Evolutionary conservation across 2,113 vertebrate genomes (phyloP).

Genomic region (Sclerurus mexicanus): DNA sequence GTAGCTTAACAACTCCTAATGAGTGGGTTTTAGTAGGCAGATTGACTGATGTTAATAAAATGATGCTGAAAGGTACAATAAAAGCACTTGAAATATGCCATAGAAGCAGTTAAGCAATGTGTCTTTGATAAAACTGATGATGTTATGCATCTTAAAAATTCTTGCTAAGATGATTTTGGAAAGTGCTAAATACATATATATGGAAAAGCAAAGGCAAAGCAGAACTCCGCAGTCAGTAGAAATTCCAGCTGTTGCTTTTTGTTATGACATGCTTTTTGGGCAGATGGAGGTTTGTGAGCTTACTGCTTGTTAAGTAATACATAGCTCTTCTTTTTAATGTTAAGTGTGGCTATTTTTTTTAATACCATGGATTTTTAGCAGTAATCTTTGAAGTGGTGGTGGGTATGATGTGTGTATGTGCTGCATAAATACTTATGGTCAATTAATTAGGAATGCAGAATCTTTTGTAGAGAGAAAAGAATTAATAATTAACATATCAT

Average conservation of each 20-base stretch:
- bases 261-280: not conserved
- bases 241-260: conserved; percentile 9
- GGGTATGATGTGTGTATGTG: not conserved
- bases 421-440: not conserved
- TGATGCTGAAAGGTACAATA: not conserved
- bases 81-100: not conserved
- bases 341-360: not conserved
- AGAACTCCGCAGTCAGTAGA: not conserved
- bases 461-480: not conserved
- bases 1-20: not conserved
- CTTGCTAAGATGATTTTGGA: not conserved
- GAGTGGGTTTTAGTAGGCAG: not conserved
- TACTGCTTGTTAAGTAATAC: not conserved
- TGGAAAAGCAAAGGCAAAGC: not conserved
- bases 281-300: conserved; percentile 10
- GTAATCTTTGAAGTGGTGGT: not conserved
- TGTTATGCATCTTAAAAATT: not conserved
- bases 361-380: not conserved
- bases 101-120: not conserved
- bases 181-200: not conserved
- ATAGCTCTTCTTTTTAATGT: not conserved
- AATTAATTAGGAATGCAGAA: not conserved
- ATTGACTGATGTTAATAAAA: not conserved
- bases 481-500: not conserved
- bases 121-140: not conserved